Base-by-base conservation (phyloP, 2,888 invertebrate genomes). In the Macaria liturata region DNA sequence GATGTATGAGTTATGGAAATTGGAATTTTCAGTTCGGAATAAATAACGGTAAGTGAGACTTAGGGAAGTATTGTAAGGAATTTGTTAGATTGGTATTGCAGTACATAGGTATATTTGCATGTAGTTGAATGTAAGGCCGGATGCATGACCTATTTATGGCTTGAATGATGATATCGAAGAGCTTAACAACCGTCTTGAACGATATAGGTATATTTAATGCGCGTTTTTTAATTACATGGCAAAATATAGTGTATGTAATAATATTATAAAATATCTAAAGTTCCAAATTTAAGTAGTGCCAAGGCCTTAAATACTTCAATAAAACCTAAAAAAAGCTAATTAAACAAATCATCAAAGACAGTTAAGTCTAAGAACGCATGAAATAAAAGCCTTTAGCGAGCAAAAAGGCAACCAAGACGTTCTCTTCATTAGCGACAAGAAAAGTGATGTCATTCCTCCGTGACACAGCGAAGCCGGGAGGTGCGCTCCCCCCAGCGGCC, bases 381-480 rank as follows among this genome's bases (percentile, higher is more conserved):
- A 72, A 74, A 75, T 70, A 76, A 75, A 78, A 80, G 78, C 71
- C 78, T 78, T 76, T 68, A 64, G 75, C 72, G 67, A 72, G 73
- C 73, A 74, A 83, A 86, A 88, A 86, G 79, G 78, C 80, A 78
- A 80, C 78, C 75, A 76, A 88, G 88, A 87, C 86, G 87, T 83
- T 86, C 85, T 88, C 88, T 91, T 91, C 90, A 91, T 91, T 91
- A 91, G 88, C 86, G 87, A 88, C 88, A 90, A 89, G 90, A 89
- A 88, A 89, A 89, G 89, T 90, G 88, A 88, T 90, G 89, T 91
- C 89, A 89, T 91, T 84, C 83, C 81, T 83, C 81, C 87, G 89
- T 88, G 86, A 86, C 87, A 86, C 84, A 83, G 87, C 86, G 83
- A 78, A 49, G 45, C 59, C 31, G 83, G 90, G 88, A 81, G 87